Percentiles rank a stretch among this genome's conserved stretches.
Evolutionary conservation across 1,140 invertebrate genomes (phyloP).

Genomic region (Solen grandis): DNA sequence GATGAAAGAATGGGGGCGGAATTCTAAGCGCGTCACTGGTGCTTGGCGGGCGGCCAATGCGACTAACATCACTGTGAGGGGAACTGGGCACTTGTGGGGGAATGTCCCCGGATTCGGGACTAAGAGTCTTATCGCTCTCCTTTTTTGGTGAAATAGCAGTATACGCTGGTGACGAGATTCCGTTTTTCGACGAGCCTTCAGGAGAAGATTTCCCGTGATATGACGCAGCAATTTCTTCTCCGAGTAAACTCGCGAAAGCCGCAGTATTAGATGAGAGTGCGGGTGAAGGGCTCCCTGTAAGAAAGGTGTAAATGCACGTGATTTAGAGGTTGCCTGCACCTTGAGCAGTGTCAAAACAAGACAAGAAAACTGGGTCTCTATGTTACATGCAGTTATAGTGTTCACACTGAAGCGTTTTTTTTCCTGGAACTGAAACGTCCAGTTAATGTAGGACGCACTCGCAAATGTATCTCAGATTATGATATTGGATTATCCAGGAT

Average conservation of each 20-base stretch:
- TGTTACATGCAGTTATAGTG: no score
- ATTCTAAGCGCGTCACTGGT: slow-evolving; percentile 35
- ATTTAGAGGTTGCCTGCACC: slow-evolving; percentile 37
- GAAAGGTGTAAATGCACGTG: slow-evolving; percentile 77
- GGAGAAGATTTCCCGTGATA: slow-evolving; percentile 56
- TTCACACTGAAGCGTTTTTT: no score
- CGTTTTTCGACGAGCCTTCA: slow-evolving; percentile 35
- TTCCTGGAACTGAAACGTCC: no score
- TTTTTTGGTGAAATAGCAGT: slow-evolving; percentile 43
- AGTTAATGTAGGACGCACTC: no score
- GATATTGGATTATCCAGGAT: no score
- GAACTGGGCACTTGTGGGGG: slow-evolving; percentile 46
- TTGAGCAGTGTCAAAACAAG: no score
- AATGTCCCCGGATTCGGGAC: slow-evolving; percentile 47
- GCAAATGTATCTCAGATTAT: no score
- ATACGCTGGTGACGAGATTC: slow-evolving; percentile 12
- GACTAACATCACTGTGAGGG: slow-evolving; percentile 32
- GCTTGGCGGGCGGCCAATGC: slow-evolving; percentile 15
- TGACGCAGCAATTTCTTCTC: slow-evolving; percentile 68
- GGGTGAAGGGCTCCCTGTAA: slow-evolving; percentile 69
- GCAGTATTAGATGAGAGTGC: slow-evolving; percentile 63
- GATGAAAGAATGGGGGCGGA: slow-evolving; percentile 70
- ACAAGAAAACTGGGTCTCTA: no score
- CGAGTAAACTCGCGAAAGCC: slow-evolving; percentile 68
- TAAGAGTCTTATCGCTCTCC: slow-evolving; percentile 36